These are phyloP conservation scores for Phoenicopterus ruber DNA, from an alignment of 2,113 vertebrate species.

Conservation along the genomic window DNA sequence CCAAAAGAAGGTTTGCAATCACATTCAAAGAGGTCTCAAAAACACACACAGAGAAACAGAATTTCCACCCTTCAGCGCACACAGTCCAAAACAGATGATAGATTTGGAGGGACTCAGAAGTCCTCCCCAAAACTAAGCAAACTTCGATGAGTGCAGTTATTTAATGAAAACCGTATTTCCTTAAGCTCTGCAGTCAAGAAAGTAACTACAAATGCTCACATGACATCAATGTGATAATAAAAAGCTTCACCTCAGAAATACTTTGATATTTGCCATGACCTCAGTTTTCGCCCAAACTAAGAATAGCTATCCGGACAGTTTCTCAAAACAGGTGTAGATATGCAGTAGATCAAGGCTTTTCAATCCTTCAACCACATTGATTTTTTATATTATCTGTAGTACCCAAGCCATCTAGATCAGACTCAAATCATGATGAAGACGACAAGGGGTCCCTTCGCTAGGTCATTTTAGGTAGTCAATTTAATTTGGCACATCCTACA, in stretches of 20 bases:
- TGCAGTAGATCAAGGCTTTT: background rate
- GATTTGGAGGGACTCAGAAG: background rate
- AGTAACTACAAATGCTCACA: background rate
- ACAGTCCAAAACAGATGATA: background rate
- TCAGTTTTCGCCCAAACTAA: background rate
- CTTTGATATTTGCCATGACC: background rate
- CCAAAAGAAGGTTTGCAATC: background rate
- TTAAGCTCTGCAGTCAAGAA: background rate
- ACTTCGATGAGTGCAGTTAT: background rate
- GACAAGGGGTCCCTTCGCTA: background rate
- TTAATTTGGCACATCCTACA: background rate
- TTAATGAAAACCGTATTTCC: background rate
- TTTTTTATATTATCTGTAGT: background rate
- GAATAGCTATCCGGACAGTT: background rate
- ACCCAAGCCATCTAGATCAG: background rate
- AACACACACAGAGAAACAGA: background rate
- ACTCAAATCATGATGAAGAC: background rate
- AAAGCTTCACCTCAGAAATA: background rate
- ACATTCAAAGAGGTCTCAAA: background rate
- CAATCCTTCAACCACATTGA: background rate
- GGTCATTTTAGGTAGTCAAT: background rate
- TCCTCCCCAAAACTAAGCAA: background rate
- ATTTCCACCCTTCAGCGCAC: background rate
- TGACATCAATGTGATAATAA: background rate
- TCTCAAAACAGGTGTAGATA: background rate